Evolutionary conservation across 2,888 invertebrate species (phyloP).

Genomic region (Pasiphila rectangulata): DNA sequence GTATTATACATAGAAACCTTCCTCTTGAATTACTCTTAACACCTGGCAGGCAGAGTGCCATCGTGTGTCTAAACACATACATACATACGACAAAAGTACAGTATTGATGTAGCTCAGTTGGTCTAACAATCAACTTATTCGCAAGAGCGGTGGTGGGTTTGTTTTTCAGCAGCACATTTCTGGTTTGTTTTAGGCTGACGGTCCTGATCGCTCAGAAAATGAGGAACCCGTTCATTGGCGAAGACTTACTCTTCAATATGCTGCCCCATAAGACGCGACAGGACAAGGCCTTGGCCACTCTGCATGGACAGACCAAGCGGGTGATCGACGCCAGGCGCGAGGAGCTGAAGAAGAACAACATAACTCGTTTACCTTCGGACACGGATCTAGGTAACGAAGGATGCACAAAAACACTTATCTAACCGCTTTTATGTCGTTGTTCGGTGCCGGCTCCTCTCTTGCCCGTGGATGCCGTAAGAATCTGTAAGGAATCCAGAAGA

Average conservation of each 20-base stretch:
- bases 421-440: no score
- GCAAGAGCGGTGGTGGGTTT: conserved; percentile 9
- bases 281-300: conserved; percentile 55
- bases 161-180: neutral
- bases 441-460: no score
- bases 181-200: conserved; percentile 34
- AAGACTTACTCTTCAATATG: conserved; percentile 60
- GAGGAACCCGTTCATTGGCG: conserved; percentile 49
- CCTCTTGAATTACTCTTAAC: no score
- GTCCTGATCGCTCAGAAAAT: conserved; percentile 44
- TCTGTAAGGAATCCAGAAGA: no score
- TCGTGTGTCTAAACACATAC: no score
- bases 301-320: conserved; percentile 62
- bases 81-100: neutral
- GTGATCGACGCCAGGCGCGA: conserved; percentile 61
- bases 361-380: conserved; percentile 35
- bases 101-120: neutral
- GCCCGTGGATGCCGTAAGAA: no score
- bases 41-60: no score
- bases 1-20: no score
- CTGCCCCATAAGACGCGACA: conserved; percentile 80
- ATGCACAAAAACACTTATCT: no score
- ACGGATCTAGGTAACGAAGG: no score
- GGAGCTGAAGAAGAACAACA: conserved; percentile 45
- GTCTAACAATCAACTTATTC: neutral